A percentile compares a stretch with the other conserved stretches of the same genome.
Conservation (phyloP, 2,797 vertebrate genomes). For the Stomatorhinus walkeri region DNA sequence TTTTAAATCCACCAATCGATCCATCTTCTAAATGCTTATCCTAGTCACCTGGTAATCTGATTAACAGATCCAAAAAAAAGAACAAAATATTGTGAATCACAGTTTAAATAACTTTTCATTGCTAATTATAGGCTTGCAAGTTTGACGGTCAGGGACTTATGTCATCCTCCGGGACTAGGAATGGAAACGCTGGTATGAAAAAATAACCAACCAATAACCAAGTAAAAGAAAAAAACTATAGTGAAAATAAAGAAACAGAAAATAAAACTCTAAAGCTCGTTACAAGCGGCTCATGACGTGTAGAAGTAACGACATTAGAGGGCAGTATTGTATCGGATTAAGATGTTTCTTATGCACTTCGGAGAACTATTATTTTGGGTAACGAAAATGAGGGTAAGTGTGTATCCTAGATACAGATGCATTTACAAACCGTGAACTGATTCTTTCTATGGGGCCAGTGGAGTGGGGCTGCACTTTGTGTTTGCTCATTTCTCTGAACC, state of each 20-base stretch:
- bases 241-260: background rate
- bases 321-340: conserved; percentile 16
- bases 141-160: background rate
- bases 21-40: background rate
- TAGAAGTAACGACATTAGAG: conserved; percentile 2
- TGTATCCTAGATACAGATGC: background rate
- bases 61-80: background rate
- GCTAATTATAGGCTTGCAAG: background rate
- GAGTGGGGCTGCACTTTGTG: background rate
- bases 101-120: background rate
- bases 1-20: background rate
- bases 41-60: background rate
- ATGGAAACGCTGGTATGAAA: background rate
- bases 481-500: background rate
- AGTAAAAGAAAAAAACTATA: background rate
- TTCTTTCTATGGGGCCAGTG: background rate
- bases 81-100: background rate
- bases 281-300: background rate
- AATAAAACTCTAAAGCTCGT: background rate
- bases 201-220: background rate
- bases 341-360: background rate
- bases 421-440: background rate
- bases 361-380: background rate
- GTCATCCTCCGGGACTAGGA: background rate
- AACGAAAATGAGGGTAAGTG: background rate